Percentiles rank a stretch among this genome's conserved stretches.
phyloP scores from a whole-genome alignment of 1,140 invertebrate species.

The Plutomurus gul region DNA sequence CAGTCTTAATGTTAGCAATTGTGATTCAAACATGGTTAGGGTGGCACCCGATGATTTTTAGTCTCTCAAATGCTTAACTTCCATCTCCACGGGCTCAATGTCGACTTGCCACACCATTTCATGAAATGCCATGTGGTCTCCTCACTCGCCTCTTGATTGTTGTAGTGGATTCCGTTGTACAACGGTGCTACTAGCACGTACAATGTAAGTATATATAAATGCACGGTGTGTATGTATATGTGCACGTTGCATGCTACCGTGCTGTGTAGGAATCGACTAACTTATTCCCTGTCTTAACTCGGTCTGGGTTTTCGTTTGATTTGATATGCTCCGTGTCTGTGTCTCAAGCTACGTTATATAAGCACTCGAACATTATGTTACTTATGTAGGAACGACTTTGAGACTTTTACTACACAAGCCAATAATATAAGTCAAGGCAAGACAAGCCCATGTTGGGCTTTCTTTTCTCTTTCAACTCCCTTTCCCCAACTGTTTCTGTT shows the following conservation, averaged over 20 bases:
- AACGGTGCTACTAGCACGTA: no score
- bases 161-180: no score
- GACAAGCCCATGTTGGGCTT: not conserved
- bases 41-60: constrained; percentile 30
- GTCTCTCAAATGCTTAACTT: constrained; percentile 20
- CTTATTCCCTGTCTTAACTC: no score
- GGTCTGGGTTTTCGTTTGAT: no score
- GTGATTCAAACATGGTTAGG: constrained; percentile 33
- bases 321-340: no score
- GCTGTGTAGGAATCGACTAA: no score
- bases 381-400: not conserved
- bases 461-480: no score
- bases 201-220: no score
- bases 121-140: not conserved
- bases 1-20: constrained; percentile 32
- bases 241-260: no score
- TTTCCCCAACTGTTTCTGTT: not conserved
- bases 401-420: not conserved
- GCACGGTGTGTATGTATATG: no score
- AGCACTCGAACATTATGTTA: not conserved
- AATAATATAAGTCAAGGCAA: not conserved
- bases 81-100: not conserved
- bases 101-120: not conserved
- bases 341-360: no score
- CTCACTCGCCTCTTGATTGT: not conserved